Percentiles rank a stretch among this genome's conserved stretches.
Conservation (phyloP, 2,113 vertebrate species). For the Chitala chitala region DNA sequence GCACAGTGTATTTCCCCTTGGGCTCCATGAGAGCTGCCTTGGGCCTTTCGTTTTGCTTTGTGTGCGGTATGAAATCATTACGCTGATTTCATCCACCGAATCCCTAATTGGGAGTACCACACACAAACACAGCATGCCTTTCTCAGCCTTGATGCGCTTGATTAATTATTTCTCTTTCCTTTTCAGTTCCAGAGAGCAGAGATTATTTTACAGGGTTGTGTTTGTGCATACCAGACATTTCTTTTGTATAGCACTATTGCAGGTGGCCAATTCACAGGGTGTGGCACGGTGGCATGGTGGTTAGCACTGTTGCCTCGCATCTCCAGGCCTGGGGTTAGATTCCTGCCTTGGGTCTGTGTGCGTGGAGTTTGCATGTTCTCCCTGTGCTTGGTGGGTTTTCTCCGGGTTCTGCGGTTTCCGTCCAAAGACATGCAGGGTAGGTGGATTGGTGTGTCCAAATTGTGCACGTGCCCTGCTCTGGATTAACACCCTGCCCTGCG, state of each 20-base stretch:
- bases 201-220: not conserved
- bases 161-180: not conserved
- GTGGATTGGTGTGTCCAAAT: too few species aligned
- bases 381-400: too few species aligned
- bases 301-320: too few species aligned
- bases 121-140: not conserved
- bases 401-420: too few species aligned
- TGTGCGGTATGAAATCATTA: not conserved
- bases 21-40: not conserved
- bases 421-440: too few species aligned
- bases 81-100: not conserved
- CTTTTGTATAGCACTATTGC: not conserved
- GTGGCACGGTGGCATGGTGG: not conserved
- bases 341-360: too few species aligned
- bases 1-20: not conserved
- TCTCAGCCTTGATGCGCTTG: not conserved
- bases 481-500: too few species aligned
- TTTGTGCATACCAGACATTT: not conserved
- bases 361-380: too few species aligned
- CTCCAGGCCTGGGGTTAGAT: too few species aligned
- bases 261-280: not conserved
- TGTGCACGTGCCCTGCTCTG: too few species aligned
- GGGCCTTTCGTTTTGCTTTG: slow-evolving; percentile 6
- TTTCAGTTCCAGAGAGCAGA: not conserved
- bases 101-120: not conserved